Conservation (phyloP, 2,888 invertebrate species). For the Strigamia maritima region DNA sequence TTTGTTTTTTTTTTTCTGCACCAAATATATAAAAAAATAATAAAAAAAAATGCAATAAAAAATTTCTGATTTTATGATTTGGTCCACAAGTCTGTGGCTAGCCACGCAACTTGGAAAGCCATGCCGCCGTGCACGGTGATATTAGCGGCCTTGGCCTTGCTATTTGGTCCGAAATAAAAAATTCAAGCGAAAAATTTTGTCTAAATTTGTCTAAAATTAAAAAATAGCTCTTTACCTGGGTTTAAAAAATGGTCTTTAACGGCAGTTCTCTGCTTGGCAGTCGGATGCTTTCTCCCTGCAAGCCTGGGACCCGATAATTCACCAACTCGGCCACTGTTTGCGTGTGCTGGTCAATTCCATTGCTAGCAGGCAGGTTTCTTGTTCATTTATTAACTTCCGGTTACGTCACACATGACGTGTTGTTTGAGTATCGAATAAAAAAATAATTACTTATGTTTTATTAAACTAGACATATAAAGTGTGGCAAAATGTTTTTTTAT, state of each 20-base stretch:
- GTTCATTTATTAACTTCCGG: not conserved
- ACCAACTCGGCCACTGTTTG: not conserved
- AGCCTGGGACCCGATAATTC: not conserved
- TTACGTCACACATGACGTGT: not conserved
- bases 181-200: too few relatives aligned
- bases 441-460: not conserved
- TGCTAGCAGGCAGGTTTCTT: not conserved
- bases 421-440: not conserved
- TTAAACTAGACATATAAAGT: not conserved
- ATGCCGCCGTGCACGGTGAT: not conserved
- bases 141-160: not conserved
- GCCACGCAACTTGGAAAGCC: too few relatives aligned
- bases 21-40: too few relatives aligned
- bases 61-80: too few relatives aligned
- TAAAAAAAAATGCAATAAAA: too few relatives aligned
- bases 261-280: not conserved
- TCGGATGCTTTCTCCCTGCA: not conserved
- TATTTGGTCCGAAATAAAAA: not conserved
- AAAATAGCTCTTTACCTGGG: too few relatives aligned
- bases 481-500: too few relatives aligned
- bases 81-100: too few relatives aligned
- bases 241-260: too few relatives aligned
- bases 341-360: not conserved
- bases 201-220: too few relatives aligned
- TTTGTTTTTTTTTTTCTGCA: too few relatives aligned